These are phyloP conservation scores for Nomada ferruginata DNA, from an alignment of 2,888 invertebrate genomes.

Conservation along the genomic window DNA sequence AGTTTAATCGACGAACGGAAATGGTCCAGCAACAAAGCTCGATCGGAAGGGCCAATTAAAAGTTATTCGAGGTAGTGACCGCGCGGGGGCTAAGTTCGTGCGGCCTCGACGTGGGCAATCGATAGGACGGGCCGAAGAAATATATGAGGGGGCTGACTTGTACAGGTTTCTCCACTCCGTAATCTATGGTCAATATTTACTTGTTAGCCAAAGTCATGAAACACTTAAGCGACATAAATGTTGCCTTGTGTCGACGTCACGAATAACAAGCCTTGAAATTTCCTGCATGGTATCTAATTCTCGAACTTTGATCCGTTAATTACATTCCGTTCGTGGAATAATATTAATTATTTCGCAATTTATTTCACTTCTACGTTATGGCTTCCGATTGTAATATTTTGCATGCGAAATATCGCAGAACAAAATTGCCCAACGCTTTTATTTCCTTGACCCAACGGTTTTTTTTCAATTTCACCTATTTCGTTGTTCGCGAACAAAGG, in stretches of 20 bases:
- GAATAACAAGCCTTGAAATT: background rate
- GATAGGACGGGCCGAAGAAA: constrained; percentile 35
- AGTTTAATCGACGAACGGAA: constrained; percentile 57
- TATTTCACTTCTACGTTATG: no score
- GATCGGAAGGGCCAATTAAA: constrained; percentile 79
- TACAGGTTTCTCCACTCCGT: constrained; percentile 19
- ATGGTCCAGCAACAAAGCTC: constrained; percentile 55
- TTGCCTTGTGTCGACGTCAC: background rate
- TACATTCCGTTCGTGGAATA: no score
- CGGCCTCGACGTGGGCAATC: constrained; percentile 15
- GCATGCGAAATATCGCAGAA: no score
- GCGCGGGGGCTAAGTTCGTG: constrained; percentile 36
- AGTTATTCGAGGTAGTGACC: constrained; percentile 67
- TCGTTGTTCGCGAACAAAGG: no score
- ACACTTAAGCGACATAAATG: background rate
- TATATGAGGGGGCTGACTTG: constrained; percentile 12
- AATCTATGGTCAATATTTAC: constrained; percentile 36
- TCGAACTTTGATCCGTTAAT: no score
- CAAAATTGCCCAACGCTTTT: no score
- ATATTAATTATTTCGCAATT: no score
- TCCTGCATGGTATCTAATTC: no score
- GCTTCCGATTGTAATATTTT: no score
- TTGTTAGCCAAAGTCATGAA: constrained; percentile 24
- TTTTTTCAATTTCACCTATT: no score
- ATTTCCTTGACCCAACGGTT: no score